phyloP scores from a whole-genome alignment of 64 coral and sea anemone genomes.

The Stichodactyla mertensii region DNA sequence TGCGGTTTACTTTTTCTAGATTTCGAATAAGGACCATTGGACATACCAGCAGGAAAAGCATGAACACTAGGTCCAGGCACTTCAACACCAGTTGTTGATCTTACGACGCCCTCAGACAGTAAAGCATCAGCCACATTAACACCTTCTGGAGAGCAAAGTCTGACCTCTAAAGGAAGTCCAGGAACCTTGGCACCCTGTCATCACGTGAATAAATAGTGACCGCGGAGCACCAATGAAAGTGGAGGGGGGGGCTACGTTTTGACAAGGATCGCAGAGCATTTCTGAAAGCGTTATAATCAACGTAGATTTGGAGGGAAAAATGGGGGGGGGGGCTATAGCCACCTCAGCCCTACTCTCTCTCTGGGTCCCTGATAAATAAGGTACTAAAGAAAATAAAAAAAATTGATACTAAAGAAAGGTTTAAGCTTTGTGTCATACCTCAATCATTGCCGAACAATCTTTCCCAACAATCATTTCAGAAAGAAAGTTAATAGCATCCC shows the following conservation, averaged over 20 bases:
- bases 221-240: not conserved
- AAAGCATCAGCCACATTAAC: slow-evolving; percentile 50
- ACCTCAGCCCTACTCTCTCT: too few species aligned
- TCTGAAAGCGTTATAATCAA: too few species aligned
- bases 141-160: slow-evolving; percentile 55
- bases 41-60: not conserved
- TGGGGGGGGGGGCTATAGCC: too few species aligned
- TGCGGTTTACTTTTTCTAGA: not conserved
- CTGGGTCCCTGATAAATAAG: too few species aligned
- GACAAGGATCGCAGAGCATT: too few species aligned
- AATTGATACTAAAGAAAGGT: too few species aligned
- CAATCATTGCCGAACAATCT: slow-evolving; percentile 52
- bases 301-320: too few species aligned
- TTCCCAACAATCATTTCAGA: slow-evolving; percentile 54
- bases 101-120: slow-evolving; percentile 50
- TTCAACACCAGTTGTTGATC: not conserved
- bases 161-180: slow-evolving; percentile 59
- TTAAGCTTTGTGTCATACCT: slow-evolving; percentile 26
- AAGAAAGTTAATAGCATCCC: slow-evolving; percentile 31
- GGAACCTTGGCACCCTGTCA: not conserved
- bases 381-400: too few species aligned
- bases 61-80: not conserved
- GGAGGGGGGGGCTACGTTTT: not conserved
- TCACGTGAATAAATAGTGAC: not conserved
- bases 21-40: not conserved